Evolutionary conservation across 1,140 invertebrate species (phyloP).

Genomic region (Bombus superbus): DNA sequence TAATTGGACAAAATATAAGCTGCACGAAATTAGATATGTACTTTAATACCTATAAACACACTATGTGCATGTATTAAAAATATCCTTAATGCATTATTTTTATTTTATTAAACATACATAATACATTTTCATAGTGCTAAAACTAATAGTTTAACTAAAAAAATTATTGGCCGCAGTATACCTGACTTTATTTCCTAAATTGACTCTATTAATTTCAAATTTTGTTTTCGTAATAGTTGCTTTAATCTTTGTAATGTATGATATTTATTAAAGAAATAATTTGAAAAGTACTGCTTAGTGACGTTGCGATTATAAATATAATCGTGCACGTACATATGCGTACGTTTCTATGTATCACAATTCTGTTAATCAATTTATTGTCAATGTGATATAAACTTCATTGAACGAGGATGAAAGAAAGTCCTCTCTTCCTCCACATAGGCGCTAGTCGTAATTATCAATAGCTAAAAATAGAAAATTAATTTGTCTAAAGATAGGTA

Average conservation of each 20-base stretch:
- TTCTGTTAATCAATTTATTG: not conserved
- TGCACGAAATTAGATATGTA: not conserved
- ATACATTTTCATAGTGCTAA: not conserved
- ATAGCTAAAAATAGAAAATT: conserved; percentile 3
- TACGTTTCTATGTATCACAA: not conserved
- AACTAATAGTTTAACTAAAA: not conserved
- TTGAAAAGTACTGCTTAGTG: not conserved
- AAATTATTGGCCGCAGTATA: not conserved
- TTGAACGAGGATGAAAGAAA: conserved; percentile 3
- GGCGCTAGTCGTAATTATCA: not conserved
- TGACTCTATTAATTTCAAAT: not conserved
- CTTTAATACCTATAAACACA: not conserved
- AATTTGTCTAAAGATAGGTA: not conserved
- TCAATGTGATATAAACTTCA: not conserved
- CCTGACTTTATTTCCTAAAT: not conserved
- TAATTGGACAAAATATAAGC: conserved; percentile 9
- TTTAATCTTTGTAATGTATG: not conserved
- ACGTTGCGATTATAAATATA: not conserved
- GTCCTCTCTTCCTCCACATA: not conserved
- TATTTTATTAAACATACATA: not conserved
- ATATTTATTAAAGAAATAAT: not conserved
- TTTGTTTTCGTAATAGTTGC: not conserved
- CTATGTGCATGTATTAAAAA: not conserved
- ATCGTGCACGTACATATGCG: not conserved
- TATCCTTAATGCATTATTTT: not conserved